phyloP scores from a whole-genome alignment of 2,113 vertebrate species.

The Fulica atra region DNA sequence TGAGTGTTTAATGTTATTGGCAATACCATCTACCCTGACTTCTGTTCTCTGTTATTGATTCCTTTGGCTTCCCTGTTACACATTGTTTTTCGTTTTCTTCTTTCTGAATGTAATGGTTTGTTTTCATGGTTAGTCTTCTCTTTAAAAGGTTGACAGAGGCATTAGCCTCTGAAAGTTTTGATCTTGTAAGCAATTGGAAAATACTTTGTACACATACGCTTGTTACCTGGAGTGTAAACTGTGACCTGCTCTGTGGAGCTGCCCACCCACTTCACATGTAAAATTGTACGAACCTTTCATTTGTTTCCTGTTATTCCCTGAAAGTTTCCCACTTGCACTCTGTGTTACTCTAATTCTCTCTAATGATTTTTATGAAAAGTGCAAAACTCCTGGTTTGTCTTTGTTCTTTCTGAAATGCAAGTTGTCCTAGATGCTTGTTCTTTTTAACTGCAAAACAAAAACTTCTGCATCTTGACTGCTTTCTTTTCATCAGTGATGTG shows the following conservation, averaged over 20 bases:
- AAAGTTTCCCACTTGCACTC: neutral
- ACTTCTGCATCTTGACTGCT: conserved; percentile 29
- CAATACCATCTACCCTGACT: neutral
- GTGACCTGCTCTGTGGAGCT: neutral
- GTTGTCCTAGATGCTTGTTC: conserved; percentile 32
- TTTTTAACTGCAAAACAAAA: conserved; percentile 51
- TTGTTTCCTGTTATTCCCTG: neutral
- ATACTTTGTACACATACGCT: neutral
- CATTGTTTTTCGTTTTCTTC: neutral
- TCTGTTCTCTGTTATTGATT: neutral
- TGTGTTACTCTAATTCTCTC: neutral
- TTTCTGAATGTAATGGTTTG: neutral
- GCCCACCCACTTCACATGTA: neutral
- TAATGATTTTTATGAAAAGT: neutral
- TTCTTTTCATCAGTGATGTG: conserved; percentile 40
- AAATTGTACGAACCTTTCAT: neutral
- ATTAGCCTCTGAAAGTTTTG: neutral
- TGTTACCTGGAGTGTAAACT: neutral
- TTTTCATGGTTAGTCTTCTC: neutral
- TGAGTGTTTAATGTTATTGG: neutral
- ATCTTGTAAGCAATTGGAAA: neutral
- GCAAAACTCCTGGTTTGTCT: neutral
- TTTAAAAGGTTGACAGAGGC: neutral
- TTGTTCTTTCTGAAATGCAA: conserved; percentile 16
- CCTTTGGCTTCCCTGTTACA: neutral